phyloP scores from a whole-genome alignment of 2,888 invertebrate genomes.

The Nemapogon koenigi region DNA sequence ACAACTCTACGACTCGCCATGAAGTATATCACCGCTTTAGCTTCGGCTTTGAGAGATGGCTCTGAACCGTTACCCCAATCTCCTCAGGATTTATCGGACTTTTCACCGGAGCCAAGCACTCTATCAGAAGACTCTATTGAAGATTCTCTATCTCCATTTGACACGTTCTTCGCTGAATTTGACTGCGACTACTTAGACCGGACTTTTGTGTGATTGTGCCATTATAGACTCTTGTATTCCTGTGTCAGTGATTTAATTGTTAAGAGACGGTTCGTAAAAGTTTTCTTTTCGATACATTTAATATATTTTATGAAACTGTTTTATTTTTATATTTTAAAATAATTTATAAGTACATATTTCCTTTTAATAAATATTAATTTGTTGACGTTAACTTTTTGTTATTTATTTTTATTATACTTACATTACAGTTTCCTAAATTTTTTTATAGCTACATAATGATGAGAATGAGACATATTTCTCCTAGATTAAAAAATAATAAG shows the following conservation, averaged over 20 bases:
- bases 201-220: conserved; percentile 52
- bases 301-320: conserved; percentile 2
- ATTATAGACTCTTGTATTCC: no score
- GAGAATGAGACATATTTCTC: no score
- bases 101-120: conserved; percentile 46
- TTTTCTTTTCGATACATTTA: not conserved
- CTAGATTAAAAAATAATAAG: no score
- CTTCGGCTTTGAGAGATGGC: conserved; percentile 65
- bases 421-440: conserved; percentile 16
- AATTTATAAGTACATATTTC: conserved; percentile 30
- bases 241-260: conserved; percentile 18
- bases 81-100: conserved; percentile 41
- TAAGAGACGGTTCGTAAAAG: conserved; percentile 20
- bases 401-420: conserved; percentile 11
- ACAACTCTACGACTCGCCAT: conserved; percentile 86
- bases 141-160: conserved; percentile 66
- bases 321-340: conserved; percentile 35
- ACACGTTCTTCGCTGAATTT: conserved; percentile 60
- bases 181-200: conserved; percentile 55
- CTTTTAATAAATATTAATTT: conserved; percentile 48
- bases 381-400: conserved; percentile 37
- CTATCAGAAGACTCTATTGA: conserved; percentile 59
- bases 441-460: no score
- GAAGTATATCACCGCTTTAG: conserved; percentile 83
- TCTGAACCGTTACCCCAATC: conserved; percentile 20